Evolutionary conservation across 2,888 invertebrate genomes (phyloP).

Genomic region (Sussaba pulchella): DNA sequence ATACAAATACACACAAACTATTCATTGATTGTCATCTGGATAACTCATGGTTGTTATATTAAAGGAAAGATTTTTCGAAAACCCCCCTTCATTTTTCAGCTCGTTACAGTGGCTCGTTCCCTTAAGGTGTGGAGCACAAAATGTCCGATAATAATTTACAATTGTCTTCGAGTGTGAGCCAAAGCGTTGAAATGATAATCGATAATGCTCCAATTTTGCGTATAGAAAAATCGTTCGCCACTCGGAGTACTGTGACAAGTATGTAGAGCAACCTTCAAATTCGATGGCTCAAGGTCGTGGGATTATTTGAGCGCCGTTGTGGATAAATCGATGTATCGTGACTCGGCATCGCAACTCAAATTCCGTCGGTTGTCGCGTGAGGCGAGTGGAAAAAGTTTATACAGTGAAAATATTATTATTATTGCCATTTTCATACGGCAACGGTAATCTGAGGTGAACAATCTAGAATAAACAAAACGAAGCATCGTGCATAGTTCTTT

Average conservation of each 20-base stretch:
- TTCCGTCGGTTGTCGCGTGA: slow-evolving; percentile 31
- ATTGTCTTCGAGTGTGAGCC: too few species aligned
- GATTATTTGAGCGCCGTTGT: slow-evolving; percentile 2
- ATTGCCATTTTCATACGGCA: slow-evolving; percentile 33
- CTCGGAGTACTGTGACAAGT: background rate
- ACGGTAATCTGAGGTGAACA: slow-evolving; percentile 20
- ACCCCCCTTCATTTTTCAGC: too few species aligned
- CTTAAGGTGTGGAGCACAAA: too few species aligned
- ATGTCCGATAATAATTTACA: too few species aligned
- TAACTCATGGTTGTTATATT: too few species aligned
- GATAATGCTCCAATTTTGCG: too few species aligned
- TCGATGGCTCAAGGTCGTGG: background rate
- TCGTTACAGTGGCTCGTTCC: too few species aligned
- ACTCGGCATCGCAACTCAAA: slow-evolving; percentile 24
- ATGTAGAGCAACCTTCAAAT: background rate
- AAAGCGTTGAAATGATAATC: too few species aligned
- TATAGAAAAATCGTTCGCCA: background rate
- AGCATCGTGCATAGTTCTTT: slow-evolving; percentile 12
- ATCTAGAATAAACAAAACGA: slow-evolving; percentile 47
- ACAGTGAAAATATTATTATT: slow-evolving; percentile 7
- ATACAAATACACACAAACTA: too few species aligned
- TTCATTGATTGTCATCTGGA: too few species aligned
- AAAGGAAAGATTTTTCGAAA: too few species aligned
- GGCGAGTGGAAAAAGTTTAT: background rate
- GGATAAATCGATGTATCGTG: slow-evolving; percentile 37